Base-by-base conservation (phyloP, 2,888 invertebrate genomes). In the Muschampia plurimacula region DNA sequence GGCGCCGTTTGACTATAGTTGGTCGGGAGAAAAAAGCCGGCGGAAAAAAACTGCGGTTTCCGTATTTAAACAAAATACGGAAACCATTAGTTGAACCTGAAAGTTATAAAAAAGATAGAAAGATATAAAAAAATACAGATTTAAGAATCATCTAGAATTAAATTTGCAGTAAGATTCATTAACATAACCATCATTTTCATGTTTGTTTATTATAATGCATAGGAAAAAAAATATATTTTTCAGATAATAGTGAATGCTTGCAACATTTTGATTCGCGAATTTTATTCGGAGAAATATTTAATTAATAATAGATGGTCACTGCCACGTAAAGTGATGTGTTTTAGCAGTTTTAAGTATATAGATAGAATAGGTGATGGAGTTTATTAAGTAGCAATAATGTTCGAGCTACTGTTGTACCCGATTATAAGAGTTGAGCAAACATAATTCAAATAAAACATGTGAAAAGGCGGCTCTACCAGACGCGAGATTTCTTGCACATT, bases 251-350 rank as follows among this genome's bases (percentile, higher is more conserved):
- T 4, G 28, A 69, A 22, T 65, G 60, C 71, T 71, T 71, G 66
- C 66, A 71, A 66, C 32, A 22, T 70, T 46, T 71, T 59, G 28
- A 32, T 46, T 57, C 36, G 60, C 60, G 64, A 32, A 32, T 41
- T 65, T 46, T 70, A 70, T 65, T 70, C 41, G 36, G 32, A 46
- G 15, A 55, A 55, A 55, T 55, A 46, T 46, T 46, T 46, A 70
- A 70, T 46, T 46, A 70, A 70, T 22, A 15, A 66, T 66, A 71
- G 36, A 59, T 62, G 6, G 49, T 49, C 65, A 66, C 71, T 71
- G 71, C 71, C 71, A 66, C 15, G 39, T 60, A 66, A 66, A 60
- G 66, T 71, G 49, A 71, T 71, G 65, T 70, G 55, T 69, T 69
- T 69, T 64, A 70, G 22, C 70, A 46, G 70, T 15, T 44, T 36